A percentile compares a stretch with the other conserved stretches of the same genome.
Conservation (phyloP, 1,140 invertebrate genomes). For the Zaprionus gabonicus region DNA sequence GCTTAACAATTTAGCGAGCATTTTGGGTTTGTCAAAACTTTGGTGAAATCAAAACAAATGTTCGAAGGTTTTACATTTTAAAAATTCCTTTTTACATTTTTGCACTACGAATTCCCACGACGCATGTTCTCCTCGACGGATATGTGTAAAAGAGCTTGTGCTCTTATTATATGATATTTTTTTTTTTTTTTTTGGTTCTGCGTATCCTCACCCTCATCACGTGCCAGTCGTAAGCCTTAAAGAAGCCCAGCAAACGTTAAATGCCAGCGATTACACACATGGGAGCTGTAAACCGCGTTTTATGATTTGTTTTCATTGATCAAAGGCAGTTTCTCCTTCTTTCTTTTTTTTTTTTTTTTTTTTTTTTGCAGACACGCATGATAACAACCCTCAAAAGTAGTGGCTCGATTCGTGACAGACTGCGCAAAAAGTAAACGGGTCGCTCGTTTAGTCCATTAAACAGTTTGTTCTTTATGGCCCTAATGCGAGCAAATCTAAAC, state of each 20-base stretch:
- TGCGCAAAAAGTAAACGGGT: conserved; percentile 18
- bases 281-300: conserved; percentile 80
- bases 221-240: conserved; percentile 49
- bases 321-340: conserved; percentile 42
- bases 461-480: conserved; percentile 17
- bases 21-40: conserved; percentile 15
- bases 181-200: conserved; percentile 3
- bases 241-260: conserved; percentile 55
- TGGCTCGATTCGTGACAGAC: conserved; percentile 18
- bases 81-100: conserved; percentile 20
- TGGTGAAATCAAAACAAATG: conserved; percentile 39
- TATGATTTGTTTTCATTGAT: conserved; percentile 70
- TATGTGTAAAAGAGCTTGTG: conserved; percentile 18
- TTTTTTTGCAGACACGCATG: conserved; percentile 13
- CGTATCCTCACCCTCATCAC: conserved; percentile 46
- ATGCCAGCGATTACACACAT: conserved; percentile 76
- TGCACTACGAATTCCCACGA: conserved; percentile 44
- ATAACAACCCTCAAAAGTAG: conserved; percentile 42
- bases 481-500: conserved; percentile 24
- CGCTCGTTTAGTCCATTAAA: conserved; percentile 32
- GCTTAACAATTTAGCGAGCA: conserved; percentile 4
- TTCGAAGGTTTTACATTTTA: conserved; percentile 50
- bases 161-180: background rate
- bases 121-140: conserved; percentile 12
- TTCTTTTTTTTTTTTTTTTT: conserved; percentile 20